Conservation (phyloP, 2,888 invertebrate genomes). For the Perithous albicinctus region DNA sequence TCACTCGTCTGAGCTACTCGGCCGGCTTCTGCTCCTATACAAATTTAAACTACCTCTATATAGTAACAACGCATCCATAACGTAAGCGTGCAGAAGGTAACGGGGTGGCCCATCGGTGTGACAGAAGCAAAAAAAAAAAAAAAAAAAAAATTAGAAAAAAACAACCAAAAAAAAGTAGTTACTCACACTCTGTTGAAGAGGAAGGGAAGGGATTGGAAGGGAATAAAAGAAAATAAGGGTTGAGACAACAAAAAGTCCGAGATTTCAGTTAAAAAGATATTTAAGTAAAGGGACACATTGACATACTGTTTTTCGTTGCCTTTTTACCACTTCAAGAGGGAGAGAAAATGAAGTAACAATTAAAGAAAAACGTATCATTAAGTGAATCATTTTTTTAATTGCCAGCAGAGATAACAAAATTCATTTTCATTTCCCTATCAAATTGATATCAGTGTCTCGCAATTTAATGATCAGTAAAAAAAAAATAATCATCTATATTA, state of each 20-base stretch:
- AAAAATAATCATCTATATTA: too few species aligned
- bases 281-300: not conserved
- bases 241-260: not conserved
- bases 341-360: too few species aligned
- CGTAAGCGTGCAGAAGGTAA: slow-evolving; percentile 15
- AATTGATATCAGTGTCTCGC: too few species aligned
- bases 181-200: not conserved
- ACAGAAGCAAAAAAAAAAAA: slow-evolving; percentile 14
- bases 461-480: too few species aligned
- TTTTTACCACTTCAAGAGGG: too few species aligned
- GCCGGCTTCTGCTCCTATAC: slow-evolving; percentile 83
- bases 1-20: slow-evolving; percentile 44
- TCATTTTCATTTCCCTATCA: too few species aligned
- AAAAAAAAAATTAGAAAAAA: too few species aligned
- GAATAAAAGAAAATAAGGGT: not conserved
- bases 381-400: too few species aligned
- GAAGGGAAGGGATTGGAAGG: slow-evolving; percentile 26
- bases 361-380: too few species aligned
- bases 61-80: slow-evolving; percentile 32
- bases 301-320: too few species aligned
- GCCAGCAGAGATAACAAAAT: too few species aligned
- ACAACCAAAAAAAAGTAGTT: not conserved
- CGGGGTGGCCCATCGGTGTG: slow-evolving; percentile 33
- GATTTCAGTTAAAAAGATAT: not conserved
- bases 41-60: slow-evolving; percentile 81